phyloP scores from a whole-genome alignment of 2,888 invertebrate genomes.

The Drosophila formosana region DNA sequence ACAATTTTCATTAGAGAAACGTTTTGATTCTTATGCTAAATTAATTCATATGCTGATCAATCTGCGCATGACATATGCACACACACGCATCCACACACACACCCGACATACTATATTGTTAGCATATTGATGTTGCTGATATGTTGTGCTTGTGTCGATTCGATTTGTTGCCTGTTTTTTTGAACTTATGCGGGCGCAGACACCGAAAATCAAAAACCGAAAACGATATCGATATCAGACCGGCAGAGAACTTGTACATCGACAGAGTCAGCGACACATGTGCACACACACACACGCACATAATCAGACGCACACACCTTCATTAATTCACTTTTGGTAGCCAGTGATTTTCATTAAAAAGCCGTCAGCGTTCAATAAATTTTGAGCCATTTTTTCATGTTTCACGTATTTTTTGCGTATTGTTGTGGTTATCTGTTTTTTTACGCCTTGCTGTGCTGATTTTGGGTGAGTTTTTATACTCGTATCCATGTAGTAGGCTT shows the following conservation, averaged over 20 bases:
- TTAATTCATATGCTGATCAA: slow-evolving; percentile 74
- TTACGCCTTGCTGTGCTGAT: slow-evolving; percentile 33
- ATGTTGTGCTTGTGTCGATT: slow-evolving; percentile 17
- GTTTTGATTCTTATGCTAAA: slow-evolving; percentile 76
- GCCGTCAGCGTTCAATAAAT: slow-evolving; percentile 80
- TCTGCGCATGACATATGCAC: slow-evolving; percentile 52
- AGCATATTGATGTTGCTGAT: slow-evolving; percentile 51
- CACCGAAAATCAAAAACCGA: slow-evolving; percentile 25
- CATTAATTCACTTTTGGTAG: slow-evolving; percentile 77
- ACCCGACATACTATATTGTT: slow-evolving; percentile 22
- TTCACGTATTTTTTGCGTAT: slow-evolving; percentile 15
- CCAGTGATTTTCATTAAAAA: slow-evolving; percentile 80
- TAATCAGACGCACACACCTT: slow-evolving; percentile 44
- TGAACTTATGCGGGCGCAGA: slow-evolving; percentile 68
- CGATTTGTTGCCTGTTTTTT: slow-evolving; percentile 42
- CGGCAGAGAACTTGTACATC: slow-evolving; percentile 41
- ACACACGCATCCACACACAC: slow-evolving; percentile 17
- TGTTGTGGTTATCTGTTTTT: slow-evolving; percentile 27
- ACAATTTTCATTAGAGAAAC: slow-evolving; percentile 72
- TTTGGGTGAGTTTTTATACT: slow-evolving; percentile 46
- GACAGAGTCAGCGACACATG: slow-evolving; percentile 9
- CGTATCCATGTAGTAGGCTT: slow-evolving; percentile 53
- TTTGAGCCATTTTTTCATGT: slow-evolving; percentile 63
- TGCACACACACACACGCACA: slow-evolving; percentile 36
- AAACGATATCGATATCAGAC: slow-evolving; percentile 4